These are phyloP conservation scores for Diaprepes abbreviatus DNA, from an alignment of 2,888 invertebrate species.

Conservation along the genomic window DNA sequence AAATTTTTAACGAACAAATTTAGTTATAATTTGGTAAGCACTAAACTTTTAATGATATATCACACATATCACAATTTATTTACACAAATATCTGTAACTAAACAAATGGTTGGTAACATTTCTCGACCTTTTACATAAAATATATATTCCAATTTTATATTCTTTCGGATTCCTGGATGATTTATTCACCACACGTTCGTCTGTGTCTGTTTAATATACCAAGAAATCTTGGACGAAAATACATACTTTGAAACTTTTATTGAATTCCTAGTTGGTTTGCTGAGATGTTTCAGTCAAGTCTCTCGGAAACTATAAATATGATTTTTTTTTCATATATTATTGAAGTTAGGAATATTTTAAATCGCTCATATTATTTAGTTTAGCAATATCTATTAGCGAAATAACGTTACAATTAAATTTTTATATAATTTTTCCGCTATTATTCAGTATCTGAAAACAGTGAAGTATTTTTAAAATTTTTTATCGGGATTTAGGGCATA, in stretches of 20 bases:
- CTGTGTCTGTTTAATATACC: conserved; percentile 42
- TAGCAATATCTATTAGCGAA: too few relatives aligned
- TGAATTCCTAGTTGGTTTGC: conserved; percentile 38
- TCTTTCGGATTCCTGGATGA: conserved; percentile 29
- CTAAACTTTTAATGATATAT: not conserved
- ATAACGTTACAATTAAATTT: too few relatives aligned
- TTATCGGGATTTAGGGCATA: too few relatives aligned
- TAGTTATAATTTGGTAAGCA: too few relatives aligned
- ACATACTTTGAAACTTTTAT: conserved; percentile 45
- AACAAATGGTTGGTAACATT: conserved; percentile 7
- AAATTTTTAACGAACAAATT: too few relatives aligned
- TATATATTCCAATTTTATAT: conserved; percentile 32
- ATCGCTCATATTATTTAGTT: too few relatives aligned
- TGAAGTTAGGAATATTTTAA: too few relatives aligned
- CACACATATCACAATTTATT: not conserved
- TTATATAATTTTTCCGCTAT: too few relatives aligned
- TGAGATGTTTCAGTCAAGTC: conserved; percentile 1
- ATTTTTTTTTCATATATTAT: conserved; percentile 28
- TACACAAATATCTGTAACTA: not conserved
- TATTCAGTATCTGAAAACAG: too few relatives aligned
- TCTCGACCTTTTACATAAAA: conserved; percentile 18
- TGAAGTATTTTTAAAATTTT: too few relatives aligned
- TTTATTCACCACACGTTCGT: conserved; percentile 44
- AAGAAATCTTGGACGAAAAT: conserved; percentile 39
- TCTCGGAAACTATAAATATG: conserved; percentile 10